Evolutionary conservation across 2,113 vertebrate species (phyloP), one percentile per base, ranked within the genome.

Genomic region (Hippocampus barbouri): DNA sequence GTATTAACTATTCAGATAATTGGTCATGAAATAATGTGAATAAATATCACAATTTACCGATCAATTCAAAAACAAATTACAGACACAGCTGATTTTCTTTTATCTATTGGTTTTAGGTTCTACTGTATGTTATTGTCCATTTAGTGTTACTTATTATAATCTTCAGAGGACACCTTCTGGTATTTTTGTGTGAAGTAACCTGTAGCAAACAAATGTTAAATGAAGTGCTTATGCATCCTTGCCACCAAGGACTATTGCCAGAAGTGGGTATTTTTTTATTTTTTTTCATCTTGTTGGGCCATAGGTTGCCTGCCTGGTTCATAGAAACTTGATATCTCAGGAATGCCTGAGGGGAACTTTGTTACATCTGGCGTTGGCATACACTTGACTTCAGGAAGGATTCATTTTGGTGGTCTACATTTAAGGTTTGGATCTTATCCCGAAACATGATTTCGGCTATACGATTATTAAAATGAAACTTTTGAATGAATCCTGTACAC

Each of bases 301-400:
- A 16, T 45, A 65, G 41, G 63, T 23, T 45, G 21, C 40, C 40
- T 65, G 63, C 11, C 34, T 38, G 5, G 34, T 65, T 45, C 40
- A 43, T 43, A 25, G 40, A 43, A 65, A 65, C n/a, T 43, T 45
- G 40, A 65, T 65, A 45, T 43, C 40, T 15, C 21, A 18, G 38
- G 63, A 65, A 65, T 65, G 63, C 40, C 63, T 43, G 38, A 12
- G 21, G 63, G 63, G 14, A 45, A 43, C 43, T 43, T 65, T 65
- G 40, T 45, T 65, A 65, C 63, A 65, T 65, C 63, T 65, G 63
- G 63, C 63, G 7, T 65, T 23, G 63, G 25, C 63, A 65, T 65
- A 45, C 63, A 15, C 63, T 23, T 43, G 40, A n/a, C 63, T n/a
- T 43, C 40, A 11, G 40, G 40, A 65, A 23, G 21, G 63, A 65